Conservation (phyloP, 1,140 invertebrate species). For the Dendroctonus ponderosae region DNA sequence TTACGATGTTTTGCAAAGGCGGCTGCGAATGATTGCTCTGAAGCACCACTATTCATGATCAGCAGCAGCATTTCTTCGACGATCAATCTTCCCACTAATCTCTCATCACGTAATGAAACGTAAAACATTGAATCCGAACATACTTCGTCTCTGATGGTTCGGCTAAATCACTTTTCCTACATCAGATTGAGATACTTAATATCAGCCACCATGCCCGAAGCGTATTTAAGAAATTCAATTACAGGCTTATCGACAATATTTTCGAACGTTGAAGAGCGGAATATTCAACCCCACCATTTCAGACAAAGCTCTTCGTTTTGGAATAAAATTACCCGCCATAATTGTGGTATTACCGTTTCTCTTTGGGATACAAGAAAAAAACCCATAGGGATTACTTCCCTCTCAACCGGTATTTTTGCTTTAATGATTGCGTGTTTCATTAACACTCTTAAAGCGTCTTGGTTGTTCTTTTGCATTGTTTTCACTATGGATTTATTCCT, state of each 20-base stretch:
- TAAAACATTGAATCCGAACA: neutral
- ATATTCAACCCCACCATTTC: slow-evolving; percentile 1
- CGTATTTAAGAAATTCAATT: neutral
- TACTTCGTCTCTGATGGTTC: neutral
- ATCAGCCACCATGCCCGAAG: too few relatives aligned
- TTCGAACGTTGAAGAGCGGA: neutral
- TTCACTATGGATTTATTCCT: neutral
- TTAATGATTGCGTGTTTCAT: neutral
- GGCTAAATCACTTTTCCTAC: neutral
- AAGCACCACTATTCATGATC: neutral
- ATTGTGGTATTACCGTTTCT: slow-evolving; percentile 3
- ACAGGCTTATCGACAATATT: slow-evolving; percentile 4
- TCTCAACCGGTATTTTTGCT: neutral
- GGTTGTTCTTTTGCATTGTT: neutral
- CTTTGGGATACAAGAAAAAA: neutral
- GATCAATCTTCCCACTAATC: neutral
- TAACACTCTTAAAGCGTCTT: neutral
- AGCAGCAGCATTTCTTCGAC: neutral
- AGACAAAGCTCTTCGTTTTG: neutral
- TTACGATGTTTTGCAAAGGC: neutral
- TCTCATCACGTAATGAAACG: too few relatives aligned
- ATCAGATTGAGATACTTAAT: neutral
- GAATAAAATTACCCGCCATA: slow-evolving; percentile 1
- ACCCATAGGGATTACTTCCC: slow-evolving; percentile 2
- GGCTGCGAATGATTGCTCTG: neutral